Evolutionary conservation across 2,797 vertebrate species (phyloP), one percentile per base, ranked within the genome.

Genomic region (Siniperca undulata): DNA sequence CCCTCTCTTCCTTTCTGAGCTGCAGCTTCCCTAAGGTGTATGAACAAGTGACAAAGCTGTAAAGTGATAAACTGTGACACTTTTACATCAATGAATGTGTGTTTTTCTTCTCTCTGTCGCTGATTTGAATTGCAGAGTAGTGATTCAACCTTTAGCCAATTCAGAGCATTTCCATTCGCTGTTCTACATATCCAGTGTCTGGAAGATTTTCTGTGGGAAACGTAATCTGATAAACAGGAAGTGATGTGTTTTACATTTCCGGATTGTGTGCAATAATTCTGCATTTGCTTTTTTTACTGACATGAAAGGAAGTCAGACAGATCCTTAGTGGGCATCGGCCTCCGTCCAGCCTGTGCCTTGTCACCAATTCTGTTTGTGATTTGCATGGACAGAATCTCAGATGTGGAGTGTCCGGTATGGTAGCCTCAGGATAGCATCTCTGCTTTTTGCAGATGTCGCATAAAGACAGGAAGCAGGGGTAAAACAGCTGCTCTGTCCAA

Each of bases 31-130:
- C 83, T 77, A 44, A 84, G 71, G 72, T 78, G 68, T 50, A 71
- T 48, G 60, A 85, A 82, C 38, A 50, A 76, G 73, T 83, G 83
- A 81, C 79, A 60, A 56, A 86, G 81, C 81, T 52, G 70, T 58
- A 64, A 55, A 71, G 70, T 71, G 69, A 84, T 74, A 59, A 80
- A 85, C 13, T 64, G 55, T 78, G 77, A 84, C 83, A 88, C 36
- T 42, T 71, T 82, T 67, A 71, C 67, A 83, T 81, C 69, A 82
- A 48, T 36, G 61, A 74, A 67, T 34, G 30, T 70, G 60, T 74
- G 72, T 81, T 84, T 56, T 77, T 84, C 70, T 55, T 60, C 55
- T 27, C 40, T 67, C 60, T 42, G 61, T 69, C 80, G 58, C 50
- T 73, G 61, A 77, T 81, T 83, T 40, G 30, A 81, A 74, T 82